Evolutionary conservation across 2,797 vertebrate species (phyloP), one percentile per base, ranked within the genome.

Genomic region (Tapera naevia): DNA sequence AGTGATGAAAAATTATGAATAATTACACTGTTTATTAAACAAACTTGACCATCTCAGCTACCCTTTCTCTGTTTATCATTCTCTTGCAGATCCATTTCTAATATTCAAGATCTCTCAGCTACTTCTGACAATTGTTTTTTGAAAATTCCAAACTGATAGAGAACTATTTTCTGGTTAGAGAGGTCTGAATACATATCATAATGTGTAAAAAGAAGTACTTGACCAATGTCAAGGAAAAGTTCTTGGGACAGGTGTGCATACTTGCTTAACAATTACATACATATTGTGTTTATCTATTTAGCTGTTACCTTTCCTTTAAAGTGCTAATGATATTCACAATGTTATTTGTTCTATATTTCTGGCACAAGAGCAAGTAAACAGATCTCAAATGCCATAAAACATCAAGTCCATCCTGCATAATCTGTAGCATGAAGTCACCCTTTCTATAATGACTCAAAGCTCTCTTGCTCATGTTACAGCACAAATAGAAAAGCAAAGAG

Each of bases 401-500:
- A 74, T 90, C n/a, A 71, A 91, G 89, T 66, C 91, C 76, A 89
- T 41, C 48, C 91, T 90, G 71, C 58, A 67, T 90, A 91, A 73
- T 82, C 86, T 4, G 4, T 58, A 74, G 89, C 62, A 75, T 96
- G 94, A 97, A 71, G 84, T 95, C 94, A 94, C n/a, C 62, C 62
- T 86, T 91, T 90, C 91, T 91, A 87, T 93, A 91, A 95, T 33
- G 70, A 86, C 28, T 84, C 4, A 3, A 61, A 91, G 81, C 41
- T 50, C n/a, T 83, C 82, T 67, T 91, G 67, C 74, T 96, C 86
- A 24, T 92, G 91, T 95, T 96, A 88, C 94, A 80, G 46, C 83
- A 88, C 67, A 96, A 95, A 96, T 90, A 96, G 95, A 90, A 95
- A 88, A 91, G 66, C 8, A 10, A 76, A 87, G 61, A 75, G 48